phyloP scores from a whole-genome alignment of 1,140 invertebrate genomes.

The Aphelinus certus region DNA sequence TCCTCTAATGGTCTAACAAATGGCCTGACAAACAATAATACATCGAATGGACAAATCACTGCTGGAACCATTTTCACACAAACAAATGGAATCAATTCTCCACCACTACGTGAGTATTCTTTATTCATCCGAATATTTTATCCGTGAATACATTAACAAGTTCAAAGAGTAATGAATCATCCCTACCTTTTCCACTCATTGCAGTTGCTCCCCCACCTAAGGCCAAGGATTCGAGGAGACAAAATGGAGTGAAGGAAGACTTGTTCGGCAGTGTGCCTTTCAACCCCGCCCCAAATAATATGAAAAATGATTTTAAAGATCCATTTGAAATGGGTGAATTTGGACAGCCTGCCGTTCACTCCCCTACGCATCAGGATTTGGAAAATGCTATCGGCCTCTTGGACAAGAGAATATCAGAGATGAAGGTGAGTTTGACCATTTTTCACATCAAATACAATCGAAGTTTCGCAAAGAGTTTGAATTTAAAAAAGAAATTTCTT shows the following conservation, averaged over 20 bases:
- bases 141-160: background rate
- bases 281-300: slow-evolving; percentile 63
- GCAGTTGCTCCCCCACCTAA: slow-evolving; percentile 84
- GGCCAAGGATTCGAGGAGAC: slow-evolving; percentile 76
- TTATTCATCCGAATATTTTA: slow-evolving; percentile 10
- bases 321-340: slow-evolving; percentile 87
- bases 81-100: slow-evolving; percentile 61
- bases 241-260: slow-evolving; percentile 66
- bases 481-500: background rate
- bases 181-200: slow-evolving; percentile 43
- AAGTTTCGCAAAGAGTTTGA: background rate
- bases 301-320: slow-evolving; percentile 64
- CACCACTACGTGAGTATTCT: slow-evolving; percentile 72
- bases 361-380: slow-evolving; percentile 68
- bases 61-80: slow-evolving; percentile 58
- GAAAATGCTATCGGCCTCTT: slow-evolving; percentile 79
- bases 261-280: slow-evolving; percentile 71
- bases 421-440: slow-evolving; percentile 72
- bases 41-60: slow-evolving; percentile 58
- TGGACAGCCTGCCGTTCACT: slow-evolving; percentile 62
- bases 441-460: background rate
- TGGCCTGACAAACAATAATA: slow-evolving; percentile 61
- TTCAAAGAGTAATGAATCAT: too few species aligned
- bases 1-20: slow-evolving; percentile 62
- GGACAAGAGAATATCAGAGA: slow-evolving; percentile 82